These are phyloP conservation scores for Timema cristinae DNA, from an alignment of 2,888 invertebrate species.

Conservation along the genomic window DNA sequence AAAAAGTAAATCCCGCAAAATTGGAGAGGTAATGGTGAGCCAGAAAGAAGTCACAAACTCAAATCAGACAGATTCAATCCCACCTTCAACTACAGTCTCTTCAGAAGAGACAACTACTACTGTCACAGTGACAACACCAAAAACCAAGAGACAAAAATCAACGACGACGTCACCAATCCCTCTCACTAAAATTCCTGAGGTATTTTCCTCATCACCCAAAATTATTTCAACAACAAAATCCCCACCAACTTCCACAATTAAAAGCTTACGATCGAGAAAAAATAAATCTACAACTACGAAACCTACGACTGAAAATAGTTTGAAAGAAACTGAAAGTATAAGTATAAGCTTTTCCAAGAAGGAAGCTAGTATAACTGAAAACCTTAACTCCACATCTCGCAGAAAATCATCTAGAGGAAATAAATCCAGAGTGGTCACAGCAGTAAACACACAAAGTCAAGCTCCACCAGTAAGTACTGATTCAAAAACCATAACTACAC, in stretches of 20 bases:
- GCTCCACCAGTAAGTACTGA: too few relatives aligned
- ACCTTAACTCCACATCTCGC: too few relatives aligned
- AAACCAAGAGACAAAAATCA: not conserved
- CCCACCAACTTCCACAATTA: conserved; percentile 8
- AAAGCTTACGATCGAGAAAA: not conserved
- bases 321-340: too few relatives aligned
- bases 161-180: too few relatives aligned
- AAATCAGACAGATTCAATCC: not conserved
- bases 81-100: not conserved
- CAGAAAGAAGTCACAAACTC: not conserved
- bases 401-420: too few relatives aligned
- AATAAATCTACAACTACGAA: not conserved
- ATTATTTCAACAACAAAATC: not conserved
- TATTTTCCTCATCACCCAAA: not conserved
- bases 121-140: not conserved
- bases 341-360: too few relatives aligned
- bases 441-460: too few relatives aligned
- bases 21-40: not conserved
- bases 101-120: not conserved
- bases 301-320: not conserved
- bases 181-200: not conserved
- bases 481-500: too few relatives aligned
- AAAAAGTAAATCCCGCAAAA: not conserved
- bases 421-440: too few relatives aligned
- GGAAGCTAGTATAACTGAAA: too few relatives aligned